phyloP scores from a whole-genome alignment of 2,888 invertebrate species.

The Erannis defoliaria region DNA sequence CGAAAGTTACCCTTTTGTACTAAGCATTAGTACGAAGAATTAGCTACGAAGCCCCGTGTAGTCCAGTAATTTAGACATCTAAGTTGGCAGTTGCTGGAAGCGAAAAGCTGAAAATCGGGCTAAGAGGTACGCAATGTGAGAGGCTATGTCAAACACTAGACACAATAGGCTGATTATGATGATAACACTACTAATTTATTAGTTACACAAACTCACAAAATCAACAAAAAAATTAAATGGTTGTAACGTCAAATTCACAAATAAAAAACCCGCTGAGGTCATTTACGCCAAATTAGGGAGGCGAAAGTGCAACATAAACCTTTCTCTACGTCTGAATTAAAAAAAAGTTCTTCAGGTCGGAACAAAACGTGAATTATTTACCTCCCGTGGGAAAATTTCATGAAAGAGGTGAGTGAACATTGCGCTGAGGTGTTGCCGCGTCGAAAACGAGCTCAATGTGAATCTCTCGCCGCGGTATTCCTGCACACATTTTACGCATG shows the following conservation, averaged over 20 bases:
- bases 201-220: background rate
- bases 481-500: constrained; percentile 9
- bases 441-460: constrained; percentile 16
- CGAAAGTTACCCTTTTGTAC: too few relatives aligned
- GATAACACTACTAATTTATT: too few relatives aligned
- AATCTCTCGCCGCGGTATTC: constrained; percentile 8
- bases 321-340: constrained; percentile 14
- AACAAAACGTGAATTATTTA: constrained; percentile 20
- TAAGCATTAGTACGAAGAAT: too few relatives aligned
- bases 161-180: too few relatives aligned
- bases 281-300: constrained; percentile 6
- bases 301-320: constrained; percentile 17
- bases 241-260: background rate
- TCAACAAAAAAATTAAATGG: background rate
- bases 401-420: constrained; percentile 21
- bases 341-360: constrained; percentile 11
- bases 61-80: too few relatives aligned
- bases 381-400: constrained; percentile 16
- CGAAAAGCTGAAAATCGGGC: too few relatives aligned
- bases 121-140: too few relatives aligned
- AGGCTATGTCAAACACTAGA: too few relatives aligned
- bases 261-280: background rate
- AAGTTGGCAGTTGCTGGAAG: too few relatives aligned
- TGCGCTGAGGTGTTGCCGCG: constrained; percentile 9
- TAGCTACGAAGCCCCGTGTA: too few relatives aligned